Evolutionary conservation across 1,140 invertebrate species (phyloP).

Genomic region (Drosophila subpulchrella): DNA sequence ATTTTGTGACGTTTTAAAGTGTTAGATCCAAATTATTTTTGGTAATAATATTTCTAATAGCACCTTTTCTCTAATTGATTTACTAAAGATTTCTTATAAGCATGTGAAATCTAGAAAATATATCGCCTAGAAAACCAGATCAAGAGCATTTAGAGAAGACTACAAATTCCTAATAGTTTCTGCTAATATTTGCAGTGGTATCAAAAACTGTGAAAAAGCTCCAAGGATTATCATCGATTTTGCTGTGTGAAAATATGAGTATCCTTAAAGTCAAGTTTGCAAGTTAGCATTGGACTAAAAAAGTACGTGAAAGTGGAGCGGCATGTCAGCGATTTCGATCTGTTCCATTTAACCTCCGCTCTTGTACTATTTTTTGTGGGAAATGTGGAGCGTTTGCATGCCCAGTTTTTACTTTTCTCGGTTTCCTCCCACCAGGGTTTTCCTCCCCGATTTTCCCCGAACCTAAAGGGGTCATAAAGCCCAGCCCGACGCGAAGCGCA

Average conservation of each 20-base stretch:
- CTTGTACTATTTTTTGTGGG: conserved; percentile 24
- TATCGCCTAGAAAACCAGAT: not conserved
- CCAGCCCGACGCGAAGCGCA: conserved; percentile 9
- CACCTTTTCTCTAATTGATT: conserved; percentile 2
- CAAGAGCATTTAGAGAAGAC: not conserved
- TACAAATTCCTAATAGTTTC: conserved; percentile 22
- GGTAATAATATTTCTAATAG: too few species aligned
- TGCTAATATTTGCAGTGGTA: conserved; percentile 8
- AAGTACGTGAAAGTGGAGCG: conserved; percentile 39
- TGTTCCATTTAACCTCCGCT: conserved; percentile 27
- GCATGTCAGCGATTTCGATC: conserved; percentile 35
- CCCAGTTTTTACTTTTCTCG: conserved; percentile 7
- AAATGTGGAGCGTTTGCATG: conserved; percentile 40
- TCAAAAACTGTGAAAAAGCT: conserved; percentile 15
- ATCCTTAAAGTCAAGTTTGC: conserved; percentile 35
- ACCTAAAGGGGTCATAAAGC: conserved; percentile 36
- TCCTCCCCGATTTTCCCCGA: not conserved
- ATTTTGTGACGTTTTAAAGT: not conserved
- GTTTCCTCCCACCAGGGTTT: not conserved
- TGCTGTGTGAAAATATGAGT: conserved; percentile 33
- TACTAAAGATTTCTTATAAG: conserved; percentile 5
- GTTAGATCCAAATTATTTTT: not conserved
- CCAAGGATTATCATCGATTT: conserved; percentile 44
- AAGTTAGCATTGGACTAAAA: conserved; percentile 36
- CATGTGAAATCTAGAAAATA: conserved; percentile 9